phyloP scores from a whole-genome alignment of 2,888 invertebrate species.

The Troglohyphantes excavatus region DNA sequence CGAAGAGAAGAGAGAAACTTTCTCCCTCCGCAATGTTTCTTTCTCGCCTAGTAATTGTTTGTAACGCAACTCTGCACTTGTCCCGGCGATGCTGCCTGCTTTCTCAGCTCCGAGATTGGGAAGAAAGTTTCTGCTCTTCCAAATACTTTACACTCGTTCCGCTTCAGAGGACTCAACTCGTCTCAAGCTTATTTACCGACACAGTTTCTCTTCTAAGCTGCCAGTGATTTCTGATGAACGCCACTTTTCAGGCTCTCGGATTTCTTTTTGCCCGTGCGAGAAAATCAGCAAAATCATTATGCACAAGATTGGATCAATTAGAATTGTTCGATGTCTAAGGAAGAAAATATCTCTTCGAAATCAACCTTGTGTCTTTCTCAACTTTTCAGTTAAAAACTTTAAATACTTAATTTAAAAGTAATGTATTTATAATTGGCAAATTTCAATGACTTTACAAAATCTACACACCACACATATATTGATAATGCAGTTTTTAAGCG shows the following conservation, averaged over 20 bases:
- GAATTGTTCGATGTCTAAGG: too few species aligned
- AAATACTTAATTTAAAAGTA: not conserved
- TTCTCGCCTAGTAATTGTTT: conserved; percentile 79
- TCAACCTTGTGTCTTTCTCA: not conserved
- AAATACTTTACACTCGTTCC: conserved; percentile 76
- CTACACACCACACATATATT: too few species aligned
- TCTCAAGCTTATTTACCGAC: conserved; percentile 68
- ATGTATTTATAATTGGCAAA: not conserved
- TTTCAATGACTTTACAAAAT: not conserved
- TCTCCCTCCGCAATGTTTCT: conserved; percentile 53
- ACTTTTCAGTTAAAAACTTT: not conserved
- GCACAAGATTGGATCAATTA: conserved; percentile 14
- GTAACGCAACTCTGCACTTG: conserved; percentile 79
- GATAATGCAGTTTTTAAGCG: too few species aligned
- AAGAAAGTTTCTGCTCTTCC: conserved; percentile 68
- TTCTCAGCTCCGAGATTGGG: too few species aligned
- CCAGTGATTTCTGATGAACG: conserved; percentile 68
- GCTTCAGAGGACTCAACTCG: conserved; percentile 76
- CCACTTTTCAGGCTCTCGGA: too few species aligned
- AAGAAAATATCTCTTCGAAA: too few species aligned
- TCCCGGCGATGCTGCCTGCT: conserved; percentile 70
- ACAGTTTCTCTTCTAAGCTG: conserved; percentile 53
- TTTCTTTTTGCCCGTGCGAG: not conserved
- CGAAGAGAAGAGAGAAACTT: too few species aligned
- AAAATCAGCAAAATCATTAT: not conserved